These are phyloP conservation scores for Vanessa atalanta DNA, from an alignment of 1,140 invertebrate genomes.

Conservation along the genomic window DNA sequence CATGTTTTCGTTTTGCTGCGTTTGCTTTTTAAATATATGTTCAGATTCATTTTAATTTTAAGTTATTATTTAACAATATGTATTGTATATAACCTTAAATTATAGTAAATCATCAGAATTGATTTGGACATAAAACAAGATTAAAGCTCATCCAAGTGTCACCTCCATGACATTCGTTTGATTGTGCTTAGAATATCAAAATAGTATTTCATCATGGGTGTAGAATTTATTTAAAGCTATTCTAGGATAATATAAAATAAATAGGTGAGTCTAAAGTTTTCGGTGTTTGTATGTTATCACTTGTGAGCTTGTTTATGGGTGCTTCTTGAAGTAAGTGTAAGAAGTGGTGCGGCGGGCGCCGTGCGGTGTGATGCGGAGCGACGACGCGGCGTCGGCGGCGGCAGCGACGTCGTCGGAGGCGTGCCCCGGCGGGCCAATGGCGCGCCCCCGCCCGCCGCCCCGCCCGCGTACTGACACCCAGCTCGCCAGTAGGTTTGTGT, in stretches of 20 bases:
- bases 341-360: constrained; percentile 40
- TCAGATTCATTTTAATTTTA: background rate
- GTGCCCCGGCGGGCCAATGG: constrained; percentile 74
- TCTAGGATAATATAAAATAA: background rate
- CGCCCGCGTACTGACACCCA: constrained; percentile 63
- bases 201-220: background rate
- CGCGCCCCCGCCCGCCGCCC: constrained; percentile 69
- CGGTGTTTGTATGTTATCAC: constrained; percentile 6
- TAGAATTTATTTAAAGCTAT: background rate
- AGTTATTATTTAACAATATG: too few relatives aligned
- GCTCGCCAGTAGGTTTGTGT: constrained; percentile 81
- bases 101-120: background rate
- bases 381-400: constrained; percentile 45
- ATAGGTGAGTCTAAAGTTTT: constrained; percentile 2
- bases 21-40: background rate
- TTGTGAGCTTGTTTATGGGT: constrained; percentile 36
- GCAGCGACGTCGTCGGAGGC: constrained; percentile 62
- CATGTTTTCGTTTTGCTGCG: background rate
- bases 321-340: constrained; percentile 34
- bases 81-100: background rate
- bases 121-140: background rate
- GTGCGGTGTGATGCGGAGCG: constrained; percentile 40
- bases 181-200: background rate
- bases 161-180: background rate
- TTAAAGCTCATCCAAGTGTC: background rate